Base-by-base conservation (phyloP, 2,797 vertebrate species). In the Spinus olivaceus region DNA sequence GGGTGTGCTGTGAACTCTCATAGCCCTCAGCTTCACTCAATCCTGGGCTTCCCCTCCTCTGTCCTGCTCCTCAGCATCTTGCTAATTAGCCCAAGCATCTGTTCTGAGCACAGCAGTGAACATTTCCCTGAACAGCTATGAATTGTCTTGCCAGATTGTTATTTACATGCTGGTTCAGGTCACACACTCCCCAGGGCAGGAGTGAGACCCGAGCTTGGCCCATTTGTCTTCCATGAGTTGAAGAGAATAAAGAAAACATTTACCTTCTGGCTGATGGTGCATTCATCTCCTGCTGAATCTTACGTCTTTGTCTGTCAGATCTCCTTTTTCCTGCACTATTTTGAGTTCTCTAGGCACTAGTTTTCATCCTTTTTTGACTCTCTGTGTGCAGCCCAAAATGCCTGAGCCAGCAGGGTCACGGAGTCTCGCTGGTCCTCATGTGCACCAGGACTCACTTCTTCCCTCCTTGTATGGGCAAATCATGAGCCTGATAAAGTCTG, bases 281-380 rank as follows among this genome's bases (percentile, higher is more conserved):
- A 30, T 91, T 92, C 70, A 56, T 95, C 70, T 94, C 32, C 35
- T 69, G 50, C 57, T 88, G 83, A 86, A 79, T 61, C 78, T 88
- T 61, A 14, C 2, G n/a, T 76, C 95, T 88, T 86, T 76, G 59
- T 79, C 70, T 85, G 81, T 93, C 79, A 80, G 74, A 13, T 51
- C 71, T 77, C n/a, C 70, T 93, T 87, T 93, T 63, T 39, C 85
- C 86, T 71, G 30, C 86, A 71, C 79, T 94, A 27, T 95, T 93
- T 91, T 73, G 60, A 53, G 76, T 91, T 82, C 86, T 85, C 44
- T 60, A 66, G 74, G 86, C 37, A 39, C 56, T 56, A n/a, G 13
- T 91, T 94, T 93, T 94, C 84, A 80, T 92, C 71, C 74, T 82
- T 91, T 96, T 94, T 94, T 94, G 91, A 89, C 78, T 83, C 7